Base-by-base conservation (phyloP, 2,797 vertebrate genomes). In the Hypotaenidia philippensis region DNA sequence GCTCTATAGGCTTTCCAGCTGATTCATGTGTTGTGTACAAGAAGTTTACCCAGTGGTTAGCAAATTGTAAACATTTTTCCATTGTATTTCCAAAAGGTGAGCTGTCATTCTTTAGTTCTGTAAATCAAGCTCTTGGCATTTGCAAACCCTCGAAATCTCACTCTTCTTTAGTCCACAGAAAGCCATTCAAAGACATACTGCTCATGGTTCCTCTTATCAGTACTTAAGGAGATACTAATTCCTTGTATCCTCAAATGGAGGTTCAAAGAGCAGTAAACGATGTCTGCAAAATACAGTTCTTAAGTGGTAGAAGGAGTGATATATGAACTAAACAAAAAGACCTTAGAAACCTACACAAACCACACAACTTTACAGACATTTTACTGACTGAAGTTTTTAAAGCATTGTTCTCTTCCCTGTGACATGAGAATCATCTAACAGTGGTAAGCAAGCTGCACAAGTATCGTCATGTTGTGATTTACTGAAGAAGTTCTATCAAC, bases 51-150 rank as follows among this genome's bases (percentile, higher is more conserved):
- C 34, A 3, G 3, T 52, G 52, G 40, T 84, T 82, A 86, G 59
- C 47, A 88, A 71, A 88, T 88, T 15, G 49, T 55, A 72, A 90
- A 90, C 52, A 66, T 86, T 92, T 91, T 92, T 21, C 55, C 69
- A 65, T 65, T 59, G 3, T n/a, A 45, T 70, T 88, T 95, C 79
- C 92, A 89, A 76, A 92, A 85, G 82, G 94, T 79, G 59, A 96
- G 52, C 44, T 69, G 72, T 88, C 94, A 92, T 72, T 93, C 68
- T 71, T 92, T 68, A 86, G 87, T 95, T 86, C 82, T 79, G 59
- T 50, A 91, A 79, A 93, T 79, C 76, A 91, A 88, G 44, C 44
- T 90, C 80, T 74, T 91, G 89, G 63, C 89, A 90, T 57, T 82
- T 93, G 55, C 32, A 95, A 92, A 18, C 4, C 44, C 63, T 26